Evolutionary conservation across 2,113 vertebrate genomes (phyloP).

Genomic region (Monopterus albus): DNA sequence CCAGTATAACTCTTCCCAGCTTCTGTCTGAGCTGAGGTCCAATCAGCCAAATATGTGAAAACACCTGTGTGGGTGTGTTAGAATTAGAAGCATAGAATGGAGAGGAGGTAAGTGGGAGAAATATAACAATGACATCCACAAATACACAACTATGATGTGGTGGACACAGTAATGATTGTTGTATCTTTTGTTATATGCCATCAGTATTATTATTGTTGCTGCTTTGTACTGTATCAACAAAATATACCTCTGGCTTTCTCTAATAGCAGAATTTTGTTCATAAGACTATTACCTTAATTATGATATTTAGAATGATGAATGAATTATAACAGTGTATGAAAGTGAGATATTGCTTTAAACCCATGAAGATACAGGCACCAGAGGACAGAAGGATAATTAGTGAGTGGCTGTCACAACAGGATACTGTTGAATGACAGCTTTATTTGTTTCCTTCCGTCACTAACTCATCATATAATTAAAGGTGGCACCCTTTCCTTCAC

Average conservation of each 20-base stretch:
- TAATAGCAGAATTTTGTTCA: too few relatives aligned
- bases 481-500: constrained; percentile 70
- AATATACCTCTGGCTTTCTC: not conserved
- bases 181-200: too few relatives aligned
- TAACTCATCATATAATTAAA: constrained; percentile 72
- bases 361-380: constrained; percentile 20
- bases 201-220: too few relatives aligned
- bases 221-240: too few relatives aligned
- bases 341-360: constrained; percentile 21
- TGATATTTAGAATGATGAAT: not conserved
- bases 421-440: constrained; percentile 68
- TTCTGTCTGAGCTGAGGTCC: not conserved
- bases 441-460: constrained; percentile 71
- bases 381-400: constrained; percentile 62
- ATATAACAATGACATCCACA: too few relatives aligned
- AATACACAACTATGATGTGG: too few relatives aligned
- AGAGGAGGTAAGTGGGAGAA: not conserved
- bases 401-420: constrained; percentile 69
- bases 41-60: constrained; percentile 10
- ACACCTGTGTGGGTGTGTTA: not conserved
- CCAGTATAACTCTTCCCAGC: not conserved
- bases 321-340: constrained; percentile 4
- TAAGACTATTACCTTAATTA: not conserved
- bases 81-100: not conserved
- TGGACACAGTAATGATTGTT: too few relatives aligned